Base-by-base conservation (phyloP, 1,140 invertebrate genomes). In the Drosophila baimaii region DNA sequence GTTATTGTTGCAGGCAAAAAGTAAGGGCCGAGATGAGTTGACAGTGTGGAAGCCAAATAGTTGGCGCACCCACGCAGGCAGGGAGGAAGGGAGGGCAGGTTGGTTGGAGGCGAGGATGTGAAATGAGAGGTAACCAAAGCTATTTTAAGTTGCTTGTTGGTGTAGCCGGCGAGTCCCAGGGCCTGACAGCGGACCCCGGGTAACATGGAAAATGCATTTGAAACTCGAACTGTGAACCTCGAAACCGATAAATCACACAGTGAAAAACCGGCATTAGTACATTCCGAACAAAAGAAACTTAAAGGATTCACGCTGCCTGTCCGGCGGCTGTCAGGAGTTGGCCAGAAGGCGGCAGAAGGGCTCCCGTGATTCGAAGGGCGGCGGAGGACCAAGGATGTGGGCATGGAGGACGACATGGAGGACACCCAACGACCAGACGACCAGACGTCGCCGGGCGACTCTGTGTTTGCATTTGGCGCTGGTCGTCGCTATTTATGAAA, bases 181-280 rank as follows among this genome's bases (percentile, higher is more conserved):
- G 52, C 21, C 66, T 69, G 57, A 68, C 69, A 68, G 70, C 55
- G 23, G 55, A 56, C 54, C 54, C 43, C 54, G 43, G 52, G 46
- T 52, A 84, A 90, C 86, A 90, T 80, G 75, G 81, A 90, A 90
- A 90, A 91, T 88, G 88, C 83, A 90, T 90, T 90, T 90, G 83
- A 85, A 88, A 75, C 83, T 89, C 88, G 77, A 84, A 88, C 84
- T 89, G 77, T 88, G 84, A 89, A 89, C 84, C 84, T 78, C 80
- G 69, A 89, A 88, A 84, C 83, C 88, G 74, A 90, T 90, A 90
- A 90, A 90, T 90, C 89, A 90, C 89, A 88, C 75, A 79, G 83
- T 89, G 89, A 73, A 90, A 90, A 88, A 90, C 89, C 81, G 80
- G 89, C 78, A 90, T 90, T 90, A 88, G 82, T 85, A 83, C 80